Percentiles rank a stretch among this genome's conserved stretches.
Conservation (phyloP, 2,888 invertebrate species). For the Habrosyne pyritoides region DNA sequence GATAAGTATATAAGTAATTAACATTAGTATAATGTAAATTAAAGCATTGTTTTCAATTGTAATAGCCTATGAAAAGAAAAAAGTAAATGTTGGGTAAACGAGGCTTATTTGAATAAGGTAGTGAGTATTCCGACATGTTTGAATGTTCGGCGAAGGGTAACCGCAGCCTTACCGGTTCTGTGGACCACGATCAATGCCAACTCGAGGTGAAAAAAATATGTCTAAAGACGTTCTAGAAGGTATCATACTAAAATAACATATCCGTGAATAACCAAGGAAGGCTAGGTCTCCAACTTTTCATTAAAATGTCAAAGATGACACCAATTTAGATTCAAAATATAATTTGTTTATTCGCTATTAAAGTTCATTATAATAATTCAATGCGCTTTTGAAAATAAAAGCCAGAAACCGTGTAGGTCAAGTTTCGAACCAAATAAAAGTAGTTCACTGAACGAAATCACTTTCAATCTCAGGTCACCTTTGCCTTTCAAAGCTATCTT, state of each 20-base stretch:
- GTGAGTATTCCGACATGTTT: slow-evolving; percentile 39
- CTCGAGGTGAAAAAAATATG: slow-evolving; percentile 73
- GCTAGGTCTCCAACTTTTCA: not conserved
- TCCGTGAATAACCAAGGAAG: not conserved
- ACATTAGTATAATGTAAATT: not conserved
- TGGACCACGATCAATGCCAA: slow-evolving; percentile 75
- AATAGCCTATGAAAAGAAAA: slow-evolving; percentile 14
- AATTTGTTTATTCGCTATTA: not conserved
- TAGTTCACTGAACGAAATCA: slow-evolving; percentile 45
- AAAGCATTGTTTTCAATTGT: not conserved
- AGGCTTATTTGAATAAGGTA: slow-evolving; percentile 49
- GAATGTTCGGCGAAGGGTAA: slow-evolving; percentile 75
- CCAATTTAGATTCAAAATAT: not conserved
- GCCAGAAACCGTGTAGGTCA: slow-evolving; percentile 38
- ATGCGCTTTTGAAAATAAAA: slow-evolving; percentile 17
- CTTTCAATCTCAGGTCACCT: slow-evolving; percentile 51
- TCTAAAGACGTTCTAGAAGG: slow-evolving; percentile 66
- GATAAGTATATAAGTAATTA: not conserved
- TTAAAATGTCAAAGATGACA: not conserved
- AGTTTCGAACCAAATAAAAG: slow-evolving; percentile 51
- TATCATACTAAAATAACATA: slow-evolving; percentile 19
- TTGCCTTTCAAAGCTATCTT: slow-evolving; percentile 7
- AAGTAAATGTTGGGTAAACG: slow-evolving; percentile 30
- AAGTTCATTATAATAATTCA: not conserved
- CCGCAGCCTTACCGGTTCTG: slow-evolving; percentile 77